Evolutionary conservation across 2,888 invertebrate genomes (phyloP).

Genomic region (Thymelicus acteon): DNA sequence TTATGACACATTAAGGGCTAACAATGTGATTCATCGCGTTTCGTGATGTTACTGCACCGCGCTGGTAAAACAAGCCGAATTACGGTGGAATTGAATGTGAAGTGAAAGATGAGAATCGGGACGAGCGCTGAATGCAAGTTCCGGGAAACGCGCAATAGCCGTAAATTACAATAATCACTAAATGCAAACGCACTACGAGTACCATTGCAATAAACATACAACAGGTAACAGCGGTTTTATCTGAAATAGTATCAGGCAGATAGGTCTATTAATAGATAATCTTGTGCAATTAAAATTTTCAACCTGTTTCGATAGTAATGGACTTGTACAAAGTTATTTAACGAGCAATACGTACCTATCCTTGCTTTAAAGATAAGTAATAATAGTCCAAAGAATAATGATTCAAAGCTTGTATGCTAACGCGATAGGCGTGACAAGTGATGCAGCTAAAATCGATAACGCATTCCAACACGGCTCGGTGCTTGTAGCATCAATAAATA

Average conservation of each 20-base stretch:
- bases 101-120: conserved; percentile 67
- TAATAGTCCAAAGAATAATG: neutral
- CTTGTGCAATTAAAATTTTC: neutral
- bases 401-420: conserved; percentile 9
- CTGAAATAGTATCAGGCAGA: conserved; percentile 20
- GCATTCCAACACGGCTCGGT: conserved; percentile 20
- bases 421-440: conserved; percentile 14
- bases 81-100: conserved; percentile 52
- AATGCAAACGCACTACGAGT: conserved; percentile 30
- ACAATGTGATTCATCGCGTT: conserved; percentile 59
- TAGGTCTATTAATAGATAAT: conserved; percentile 11
- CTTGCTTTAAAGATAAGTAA: neutral
- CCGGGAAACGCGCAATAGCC: conserved; percentile 56
- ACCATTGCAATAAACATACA: conserved; percentile 1
- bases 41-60: conserved; percentile 53
- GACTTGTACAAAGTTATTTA: neutral
- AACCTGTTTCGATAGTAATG: neutral
- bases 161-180: conserved; percentile 37
- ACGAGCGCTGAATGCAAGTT: conserved; percentile 55
- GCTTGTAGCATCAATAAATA: conserved; percentile 8
- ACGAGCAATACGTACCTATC: neutral
- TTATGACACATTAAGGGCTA: conserved; percentile 24
- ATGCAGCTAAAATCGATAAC: conserved; percentile 31
- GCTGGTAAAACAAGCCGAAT: conserved; percentile 61
- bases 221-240: conserved; percentile 25